A percentile compares a stretch with the other conserved stretches of the same genome.
Conservation (phyloP, 2,888 invertebrate genomes). For the Phyllotreta striolata region DNA sequence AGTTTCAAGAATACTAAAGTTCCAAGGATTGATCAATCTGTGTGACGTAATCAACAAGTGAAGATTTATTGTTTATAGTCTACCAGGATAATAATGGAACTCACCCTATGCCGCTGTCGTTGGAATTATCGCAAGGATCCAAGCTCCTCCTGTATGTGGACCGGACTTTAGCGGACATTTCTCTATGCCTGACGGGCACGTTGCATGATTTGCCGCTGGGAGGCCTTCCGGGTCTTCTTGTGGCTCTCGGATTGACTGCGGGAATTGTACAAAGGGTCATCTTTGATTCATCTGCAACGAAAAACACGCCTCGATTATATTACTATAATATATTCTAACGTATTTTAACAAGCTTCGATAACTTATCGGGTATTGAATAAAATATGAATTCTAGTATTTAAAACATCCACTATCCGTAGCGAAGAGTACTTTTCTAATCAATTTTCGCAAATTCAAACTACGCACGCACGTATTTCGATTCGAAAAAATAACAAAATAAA, state of each 20-base stretch:
- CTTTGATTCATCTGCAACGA: slow-evolving; percentile 61
- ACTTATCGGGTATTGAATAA: no score
- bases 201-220: slow-evolving; percentile 61
- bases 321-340: no score
- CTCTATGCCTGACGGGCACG: slow-evolving; percentile 54
- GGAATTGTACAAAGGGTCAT: slow-evolving; percentile 78
- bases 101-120: slow-evolving; percentile 85
- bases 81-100: slow-evolving; percentile 36
- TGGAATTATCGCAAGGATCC: slow-evolving; percentile 83
- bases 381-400: not conserved
- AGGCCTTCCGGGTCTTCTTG: slow-evolving; percentile 72
- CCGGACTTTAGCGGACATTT: slow-evolving; percentile 56
- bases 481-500: no score
- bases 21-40: no score
- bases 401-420: no score
- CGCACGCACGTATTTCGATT: no score
- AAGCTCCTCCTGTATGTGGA: slow-evolving; percentile 60
- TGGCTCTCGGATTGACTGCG: slow-evolving; percentile 71
- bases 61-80: not conserved
- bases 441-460: no score
- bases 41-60: no score
- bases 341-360: no score
- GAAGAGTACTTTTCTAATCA: no score
- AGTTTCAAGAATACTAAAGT: no score
- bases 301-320: not conserved